Percentiles rank a stretch among this genome's conserved stretches.
Evolutionary conservation across 2,113 vertebrate species (phyloP).

Genomic region (Eubucco bourcierii): DNA sequence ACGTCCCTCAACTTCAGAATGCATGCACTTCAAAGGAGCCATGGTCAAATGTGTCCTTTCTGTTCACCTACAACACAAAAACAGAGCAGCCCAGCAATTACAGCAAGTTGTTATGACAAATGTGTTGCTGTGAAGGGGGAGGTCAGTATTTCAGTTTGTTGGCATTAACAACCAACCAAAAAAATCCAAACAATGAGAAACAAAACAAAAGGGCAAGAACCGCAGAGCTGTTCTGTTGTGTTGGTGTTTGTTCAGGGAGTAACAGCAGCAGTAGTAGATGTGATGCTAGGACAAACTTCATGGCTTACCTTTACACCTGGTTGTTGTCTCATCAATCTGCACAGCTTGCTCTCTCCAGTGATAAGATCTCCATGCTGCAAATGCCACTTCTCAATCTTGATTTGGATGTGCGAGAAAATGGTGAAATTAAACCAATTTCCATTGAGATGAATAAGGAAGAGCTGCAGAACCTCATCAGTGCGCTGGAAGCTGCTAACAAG

Average conservation of each 20-base stretch:
- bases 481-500: slow-evolving; percentile 94
- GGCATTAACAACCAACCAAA: background rate
- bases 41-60: background rate
- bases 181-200: background rate
- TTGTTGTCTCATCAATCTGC: background rate
- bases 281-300: background rate
- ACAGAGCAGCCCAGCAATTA: background rate
- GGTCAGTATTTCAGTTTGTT: background rate
- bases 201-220: background rate
- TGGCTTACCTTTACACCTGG: background rate
- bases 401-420: slow-evolving; percentile 87
- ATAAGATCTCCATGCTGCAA: slow-evolving; percentile 92
- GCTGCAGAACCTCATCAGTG: slow-evolving; percentile 84
- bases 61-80: background rate
- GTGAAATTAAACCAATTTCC: slow-evolving; percentile 76
- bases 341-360: slow-evolving; percentile 92
- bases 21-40: background rate
- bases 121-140: background rate
- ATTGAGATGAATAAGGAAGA: slow-evolving; percentile 95
- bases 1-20: background rate
- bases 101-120: background rate
- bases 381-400: slow-evolving; percentile 90
- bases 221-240: background rate
- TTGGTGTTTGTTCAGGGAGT: background rate
- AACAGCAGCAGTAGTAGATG: background rate